A percentile compares a stretch with the other conserved stretches of the same genome.
Conservation (phyloP, 2,113 vertebrate species). For the Oenanthe oenanthe region DNA sequence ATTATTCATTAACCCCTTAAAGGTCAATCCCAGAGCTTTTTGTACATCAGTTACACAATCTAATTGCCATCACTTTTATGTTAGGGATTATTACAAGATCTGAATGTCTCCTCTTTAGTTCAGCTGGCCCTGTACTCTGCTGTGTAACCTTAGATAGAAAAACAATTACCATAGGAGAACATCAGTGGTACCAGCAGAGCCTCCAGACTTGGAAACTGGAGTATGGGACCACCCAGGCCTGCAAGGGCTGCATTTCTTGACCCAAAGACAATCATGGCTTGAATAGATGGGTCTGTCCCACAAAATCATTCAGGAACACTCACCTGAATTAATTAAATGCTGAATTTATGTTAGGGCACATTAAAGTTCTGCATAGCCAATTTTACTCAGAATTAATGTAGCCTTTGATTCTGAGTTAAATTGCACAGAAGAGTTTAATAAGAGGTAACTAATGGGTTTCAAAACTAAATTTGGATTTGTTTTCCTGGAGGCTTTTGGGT, state of each 20-base stretch:
- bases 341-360: constrained; percentile 8
- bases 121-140: background rate
- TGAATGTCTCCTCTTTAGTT: background rate
- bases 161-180: background rate
- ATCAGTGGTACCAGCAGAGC: background rate
- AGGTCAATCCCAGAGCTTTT: background rate
- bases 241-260: background rate
- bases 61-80: background rate
- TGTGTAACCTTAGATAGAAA: background rate
- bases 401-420: background rate
- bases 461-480: background rate
- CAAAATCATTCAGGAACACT: background rate
- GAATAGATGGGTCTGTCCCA: background rate
- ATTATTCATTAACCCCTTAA: constrained; percentile 1
- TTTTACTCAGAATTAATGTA: constrained; percentile 47
- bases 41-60: background rate
- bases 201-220: background rate
- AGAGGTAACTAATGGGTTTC: constrained; percentile 35
- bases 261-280: background rate
- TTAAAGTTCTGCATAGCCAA: background rate
- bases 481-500: background rate
- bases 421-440: constrained; percentile 34
- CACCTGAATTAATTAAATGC: constrained; percentile 4
- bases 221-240: background rate
- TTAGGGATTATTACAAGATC: background rate